Base-by-base conservation (phyloP, 1,140 invertebrate species). In the Danaus melanippus region DNA sequence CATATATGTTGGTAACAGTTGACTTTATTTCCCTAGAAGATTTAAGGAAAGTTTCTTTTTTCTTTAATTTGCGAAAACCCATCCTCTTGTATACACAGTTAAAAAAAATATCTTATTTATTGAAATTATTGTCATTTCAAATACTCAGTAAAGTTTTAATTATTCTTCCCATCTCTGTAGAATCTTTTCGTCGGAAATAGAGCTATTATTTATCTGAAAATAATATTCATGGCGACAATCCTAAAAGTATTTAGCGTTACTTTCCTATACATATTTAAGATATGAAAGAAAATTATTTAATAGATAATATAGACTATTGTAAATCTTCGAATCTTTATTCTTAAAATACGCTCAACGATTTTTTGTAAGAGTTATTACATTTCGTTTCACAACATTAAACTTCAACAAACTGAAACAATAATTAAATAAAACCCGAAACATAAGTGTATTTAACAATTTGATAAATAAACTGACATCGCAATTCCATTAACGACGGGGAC, bases 401-500 rank as follows among this genome's bases (percentile, higher is more conserved):
- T 17, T 9, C 5, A 6, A 8, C 12, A 46, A n/a, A 45, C 43
- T 40, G 15, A 10, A 11, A 46, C 15, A 11, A 39, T 10, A 49
- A 58, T 48, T 53, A 58, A 58, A 58, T 58, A 47, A 53, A 17
- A 12, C 44, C 45, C 12, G 39, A 46, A 21, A 49, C 10, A 21
- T 58, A 58, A 58, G 46, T 53, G 41, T 41, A 40, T 48, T 42
- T 53, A 12, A 15, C 50, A 17, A 52, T 58, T 57, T 58, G 43
- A 53, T 39, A 52, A 53, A 53, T 52, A 58, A 58, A 53, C 44
- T 42, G 45, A 58, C 56, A 58, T 53, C 45, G 40, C 56, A 58
- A 58, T 58, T 58, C 56, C 56, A 58, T 58, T 58, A 52, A 53
- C 40, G 9, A 50, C 45, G 42, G 46, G 60, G 53, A 53, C 50